phyloP scores from a whole-genome alignment of 2,113 vertebrate species.

The Calonectris borealis region DNA sequence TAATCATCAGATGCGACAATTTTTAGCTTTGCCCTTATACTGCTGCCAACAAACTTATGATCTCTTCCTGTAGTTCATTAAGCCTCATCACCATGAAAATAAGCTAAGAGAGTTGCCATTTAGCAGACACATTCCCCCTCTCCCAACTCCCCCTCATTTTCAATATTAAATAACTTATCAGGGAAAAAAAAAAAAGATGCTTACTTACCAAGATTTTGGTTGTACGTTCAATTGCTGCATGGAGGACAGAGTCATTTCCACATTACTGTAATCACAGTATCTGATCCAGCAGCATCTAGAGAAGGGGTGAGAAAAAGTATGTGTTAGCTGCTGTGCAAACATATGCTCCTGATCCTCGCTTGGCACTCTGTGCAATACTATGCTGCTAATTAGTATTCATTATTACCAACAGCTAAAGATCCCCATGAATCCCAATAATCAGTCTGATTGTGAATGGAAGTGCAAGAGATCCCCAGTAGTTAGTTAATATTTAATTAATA shows the following conservation, averaged over 20 bases:
- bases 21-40: slow-evolving; percentile 25
- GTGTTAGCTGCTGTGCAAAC: background rate
- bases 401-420: background rate
- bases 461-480: background rate
- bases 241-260: background rate
- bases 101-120: background rate
- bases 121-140: background rate
- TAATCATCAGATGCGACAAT: slow-evolving; percentile 2
- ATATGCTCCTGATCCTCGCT: background rate
- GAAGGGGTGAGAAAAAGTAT: background rate
- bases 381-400: background rate
- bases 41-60: slow-evolving; percentile 12
- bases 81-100: background rate
- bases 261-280: background rate
- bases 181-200: background rate
- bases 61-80: slow-evolving; percentile 17
- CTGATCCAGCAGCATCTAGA: background rate
- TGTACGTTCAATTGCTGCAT: background rate
- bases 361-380: background rate
- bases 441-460: background rate
- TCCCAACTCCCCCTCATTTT: background rate
- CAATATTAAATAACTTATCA: background rate
- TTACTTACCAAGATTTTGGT: background rate
- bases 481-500: background rate
- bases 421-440: background rate